phyloP scores from a whole-genome alignment of 2,888 invertebrate species.

The Allolobophora icterica region DNA sequence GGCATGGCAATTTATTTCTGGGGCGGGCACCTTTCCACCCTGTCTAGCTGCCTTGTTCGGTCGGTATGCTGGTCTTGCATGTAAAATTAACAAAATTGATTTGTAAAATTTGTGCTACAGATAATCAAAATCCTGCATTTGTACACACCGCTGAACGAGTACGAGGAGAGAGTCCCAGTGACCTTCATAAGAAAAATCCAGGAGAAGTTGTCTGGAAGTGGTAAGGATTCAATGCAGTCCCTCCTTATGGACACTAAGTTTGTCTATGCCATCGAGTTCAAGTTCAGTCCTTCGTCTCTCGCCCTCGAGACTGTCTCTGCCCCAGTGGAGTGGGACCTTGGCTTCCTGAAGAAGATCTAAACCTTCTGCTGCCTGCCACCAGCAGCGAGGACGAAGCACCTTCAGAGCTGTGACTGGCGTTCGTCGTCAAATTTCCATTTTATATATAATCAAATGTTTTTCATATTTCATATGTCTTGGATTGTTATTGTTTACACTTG shows the following conservation, averaged over 20 bases:
- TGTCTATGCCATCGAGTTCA: slow-evolving; percentile 82
- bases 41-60: too few species aligned
- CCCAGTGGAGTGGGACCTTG: slow-evolving; percentile 71
- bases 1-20: too few species aligned
- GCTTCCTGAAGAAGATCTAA: slow-evolving; percentile 53
- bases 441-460: neutral
- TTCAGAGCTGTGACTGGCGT: neutral
- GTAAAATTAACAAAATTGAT: neutral
- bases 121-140: slow-evolving; percentile 76
- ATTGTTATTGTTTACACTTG: slow-evolving; percentile 8
- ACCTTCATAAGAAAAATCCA: slow-evolving; percentile 84
- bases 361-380: neutral
- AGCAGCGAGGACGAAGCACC: neutral
- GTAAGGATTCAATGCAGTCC: slow-evolving; percentile 59
- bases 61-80: too few species aligned
- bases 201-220: slow-evolving; percentile 68
- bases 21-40: too few species aligned
- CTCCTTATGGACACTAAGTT: slow-evolving; percentile 86
- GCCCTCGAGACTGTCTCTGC: slow-evolving; percentile 87
- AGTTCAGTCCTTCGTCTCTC: slow-evolving; percentile 84
- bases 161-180: slow-evolving; percentile 81
- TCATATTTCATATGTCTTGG: neutral
- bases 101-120: slow-evolving; percentile 64
- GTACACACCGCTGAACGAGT: slow-evolving; percentile 86
- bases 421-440: neutral